Conservation (phyloP, 1,140 invertebrate genomes). For the Tetragnatha versicolor region DNA sequence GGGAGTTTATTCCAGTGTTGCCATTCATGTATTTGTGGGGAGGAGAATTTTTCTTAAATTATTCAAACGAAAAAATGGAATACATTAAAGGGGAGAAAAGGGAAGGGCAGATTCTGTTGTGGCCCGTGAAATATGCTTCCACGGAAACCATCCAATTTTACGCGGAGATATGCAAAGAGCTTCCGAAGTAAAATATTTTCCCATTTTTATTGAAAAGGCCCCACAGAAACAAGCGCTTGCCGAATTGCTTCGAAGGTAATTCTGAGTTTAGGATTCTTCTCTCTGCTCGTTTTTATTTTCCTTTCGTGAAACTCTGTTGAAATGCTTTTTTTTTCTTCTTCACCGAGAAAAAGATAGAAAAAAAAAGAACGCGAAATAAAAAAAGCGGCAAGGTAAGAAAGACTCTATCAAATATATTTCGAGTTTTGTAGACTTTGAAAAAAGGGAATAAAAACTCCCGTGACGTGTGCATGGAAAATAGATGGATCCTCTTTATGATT, state of each 20-base stretch:
- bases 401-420: slow-evolving; percentile 6
- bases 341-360: too few relatives aligned
- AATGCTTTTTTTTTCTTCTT: too few relatives aligned
- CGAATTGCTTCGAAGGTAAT: slow-evolving; percentile 24
- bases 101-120: background rate
- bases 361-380: slow-evolving; percentile 9
- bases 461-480: too few relatives aligned
- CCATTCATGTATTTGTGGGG: background rate
- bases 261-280: slow-evolving; percentile 28
- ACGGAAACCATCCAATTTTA: slow-evolving; percentile 36
- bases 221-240: slow-evolving; percentile 1
- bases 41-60: slow-evolving; percentile 36
- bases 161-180: slow-evolving; percentile 5
- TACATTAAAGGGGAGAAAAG: background rate
- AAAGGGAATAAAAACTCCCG: too few relatives aligned
- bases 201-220: slow-evolving; percentile 20
- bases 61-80: slow-evolving; percentile 24
- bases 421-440: too few relatives aligned
- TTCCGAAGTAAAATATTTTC: slow-evolving; percentile 25
- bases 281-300: too few relatives aligned
- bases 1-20: slow-evolving; percentile 23
- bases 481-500: too few relatives aligned
- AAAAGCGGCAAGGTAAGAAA: background rate
- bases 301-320: too few relatives aligned
- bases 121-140: slow-evolving; percentile 12